phyloP scores from a whole-genome alignment of 2,113 vertebrate species.

The Chloropsis cyanopogon region DNA sequence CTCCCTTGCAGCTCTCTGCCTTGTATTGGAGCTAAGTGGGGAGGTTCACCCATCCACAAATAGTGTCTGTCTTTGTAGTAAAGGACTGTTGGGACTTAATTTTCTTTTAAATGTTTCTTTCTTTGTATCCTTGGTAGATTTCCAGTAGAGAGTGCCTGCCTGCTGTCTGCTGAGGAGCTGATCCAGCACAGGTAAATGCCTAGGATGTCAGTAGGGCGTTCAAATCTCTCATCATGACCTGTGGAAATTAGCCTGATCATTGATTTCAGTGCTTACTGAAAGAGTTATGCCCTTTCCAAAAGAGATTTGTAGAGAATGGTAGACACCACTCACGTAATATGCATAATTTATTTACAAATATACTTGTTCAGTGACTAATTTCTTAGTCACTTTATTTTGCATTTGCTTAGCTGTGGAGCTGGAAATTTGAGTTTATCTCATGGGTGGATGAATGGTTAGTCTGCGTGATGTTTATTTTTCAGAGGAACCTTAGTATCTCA shows the following conservation, averaged over 20 bases:
- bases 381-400: background rate
- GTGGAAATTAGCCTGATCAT: background rate
- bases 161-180: background rate
- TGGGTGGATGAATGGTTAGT: background rate
- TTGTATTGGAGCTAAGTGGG: background rate
- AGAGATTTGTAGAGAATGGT: background rate
- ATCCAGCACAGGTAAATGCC: background rate
- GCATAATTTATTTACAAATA: background rate
- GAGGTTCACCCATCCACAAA: background rate
- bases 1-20: background rate
- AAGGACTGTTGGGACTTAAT: background rate
- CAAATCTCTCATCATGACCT: background rate
- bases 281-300: background rate
- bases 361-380: background rate
- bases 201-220: background rate
- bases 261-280: background rate
- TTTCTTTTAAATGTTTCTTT: background rate
- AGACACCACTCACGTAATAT: background rate
- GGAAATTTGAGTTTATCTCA: background rate
- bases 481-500: background rate
- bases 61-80: background rate
- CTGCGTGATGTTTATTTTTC: background rate
- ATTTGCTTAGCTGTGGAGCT: background rate
- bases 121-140: background rate
- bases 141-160: background rate